Percentiles rank a stretch among this genome's conserved stretches.
Conservation (phyloP, 2,797 vertebrate species). For the Threskiornis aethiopicus region DNA sequence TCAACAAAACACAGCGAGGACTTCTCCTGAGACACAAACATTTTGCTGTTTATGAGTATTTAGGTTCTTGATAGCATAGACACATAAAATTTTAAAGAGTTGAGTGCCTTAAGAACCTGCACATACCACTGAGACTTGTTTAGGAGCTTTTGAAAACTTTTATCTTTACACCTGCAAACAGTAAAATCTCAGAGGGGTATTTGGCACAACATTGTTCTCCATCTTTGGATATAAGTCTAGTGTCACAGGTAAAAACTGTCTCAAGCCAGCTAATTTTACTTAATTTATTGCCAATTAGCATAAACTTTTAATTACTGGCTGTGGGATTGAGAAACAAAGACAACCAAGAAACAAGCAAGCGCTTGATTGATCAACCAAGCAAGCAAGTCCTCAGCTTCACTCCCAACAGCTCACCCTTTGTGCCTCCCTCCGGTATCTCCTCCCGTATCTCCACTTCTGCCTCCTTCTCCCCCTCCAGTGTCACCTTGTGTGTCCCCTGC, state of each 20-base stretch:
- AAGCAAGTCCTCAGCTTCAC: background rate
- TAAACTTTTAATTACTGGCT: background rate
- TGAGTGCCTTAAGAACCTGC: background rate
- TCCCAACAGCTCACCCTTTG: background rate
- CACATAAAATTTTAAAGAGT: background rate
- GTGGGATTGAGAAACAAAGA: background rate
- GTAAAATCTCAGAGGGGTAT: background rate
- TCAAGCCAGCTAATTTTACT: background rate
- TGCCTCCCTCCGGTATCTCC: background rate
- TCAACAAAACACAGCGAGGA: background rate
- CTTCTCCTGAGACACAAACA: background rate
- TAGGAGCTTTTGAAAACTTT: background rate
- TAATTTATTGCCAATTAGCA: background rate
- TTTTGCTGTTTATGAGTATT: background rate
- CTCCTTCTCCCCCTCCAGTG: background rate
- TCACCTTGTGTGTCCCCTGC: fast-evolving
- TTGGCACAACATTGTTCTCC: fast-evolving
- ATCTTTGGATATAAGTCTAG: background rate
- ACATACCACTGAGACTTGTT: background rate
- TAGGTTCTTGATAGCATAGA: background rate
- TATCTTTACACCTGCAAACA: background rate
- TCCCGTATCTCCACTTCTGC: background rate
- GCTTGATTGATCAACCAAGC: no score
- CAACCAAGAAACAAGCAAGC: background rate
- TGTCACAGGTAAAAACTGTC: background rate